phyloP scores from a whole-genome alignment of 2,888 invertebrate species.

The Ephialtes manifestator region DNA sequence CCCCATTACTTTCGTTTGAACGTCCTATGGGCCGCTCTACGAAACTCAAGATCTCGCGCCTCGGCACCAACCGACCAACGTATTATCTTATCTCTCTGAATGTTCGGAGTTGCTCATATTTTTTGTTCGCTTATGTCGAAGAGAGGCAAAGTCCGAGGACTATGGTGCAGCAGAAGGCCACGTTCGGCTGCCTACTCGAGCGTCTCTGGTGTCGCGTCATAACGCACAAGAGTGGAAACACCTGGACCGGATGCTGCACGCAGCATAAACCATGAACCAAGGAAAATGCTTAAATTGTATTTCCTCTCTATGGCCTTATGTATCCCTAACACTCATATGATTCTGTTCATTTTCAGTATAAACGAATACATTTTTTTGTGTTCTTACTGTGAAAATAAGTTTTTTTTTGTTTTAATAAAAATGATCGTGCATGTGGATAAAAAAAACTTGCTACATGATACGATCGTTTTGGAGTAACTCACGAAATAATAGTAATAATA shows the following conservation, averaged over 20 bases:
- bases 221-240: conserved; percentile 66
- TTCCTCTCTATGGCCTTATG: conserved; percentile 15
- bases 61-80: conserved; percentile 25
- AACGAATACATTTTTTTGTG: conserved; percentile 11
- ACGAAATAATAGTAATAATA: too few species aligned
- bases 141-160: conserved; percentile 10
- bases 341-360: not conserved
- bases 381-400: not conserved
- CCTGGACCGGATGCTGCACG: conserved; percentile 69
- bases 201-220: conserved; percentile 56
- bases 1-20: conserved; percentile 23
- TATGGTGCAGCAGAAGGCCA: not conserved
- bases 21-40: conserved; percentile 26
- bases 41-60: conserved; percentile 42
- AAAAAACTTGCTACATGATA: too few species aligned
- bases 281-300: conserved; percentile 54
- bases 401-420: not conserved
- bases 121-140: conserved; percentile 30
- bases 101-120: conserved; percentile 33
- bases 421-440: too few species aligned
- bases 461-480: too few species aligned
- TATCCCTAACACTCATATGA: not conserved
- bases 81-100: conserved; percentile 48
- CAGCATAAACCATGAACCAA: conserved; percentile 54
- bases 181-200: conserved; percentile 13